Conservation (phyloP, 2,888 invertebrate genomes). For the Eupithecia exiguata region DNA sequence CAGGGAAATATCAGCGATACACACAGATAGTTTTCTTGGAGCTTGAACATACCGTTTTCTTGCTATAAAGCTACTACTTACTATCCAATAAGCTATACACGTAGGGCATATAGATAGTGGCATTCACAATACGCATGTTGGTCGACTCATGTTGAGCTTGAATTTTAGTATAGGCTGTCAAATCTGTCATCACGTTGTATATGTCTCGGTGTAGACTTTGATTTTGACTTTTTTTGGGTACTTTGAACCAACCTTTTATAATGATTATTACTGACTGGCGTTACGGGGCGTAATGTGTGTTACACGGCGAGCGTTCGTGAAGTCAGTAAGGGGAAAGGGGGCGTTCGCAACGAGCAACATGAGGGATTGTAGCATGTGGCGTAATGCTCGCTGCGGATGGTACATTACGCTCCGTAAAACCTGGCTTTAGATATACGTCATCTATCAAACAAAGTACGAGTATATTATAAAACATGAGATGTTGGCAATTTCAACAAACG, state of each 20-base stretch:
- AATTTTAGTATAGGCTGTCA: background rate
- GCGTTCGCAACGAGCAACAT: too few species aligned
- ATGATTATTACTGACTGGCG: too few species aligned
- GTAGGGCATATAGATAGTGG: background rate
- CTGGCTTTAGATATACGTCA: too few species aligned
- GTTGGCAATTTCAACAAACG: background rate
- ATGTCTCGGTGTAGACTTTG: background rate
- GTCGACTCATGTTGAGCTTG: background rate
- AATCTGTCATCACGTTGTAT: background rate
- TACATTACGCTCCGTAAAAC: too few species aligned
- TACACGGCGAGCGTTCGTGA: too few species aligned
- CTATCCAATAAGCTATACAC: background rate
- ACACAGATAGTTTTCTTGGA: constrained; percentile 12
- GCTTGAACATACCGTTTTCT: constrained; percentile 11
- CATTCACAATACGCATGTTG: background rate
- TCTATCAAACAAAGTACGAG: background rate
- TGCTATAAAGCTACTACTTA: background rate
- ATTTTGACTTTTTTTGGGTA: too few species aligned
- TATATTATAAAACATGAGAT: background rate
- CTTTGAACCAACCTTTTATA: background rate
- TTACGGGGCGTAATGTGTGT: too few species aligned
- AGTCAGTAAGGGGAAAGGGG: too few species aligned
- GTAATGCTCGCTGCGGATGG: too few species aligned
- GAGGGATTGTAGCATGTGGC: too few species aligned
- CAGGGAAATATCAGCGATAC: constrained; percentile 30